A percentile compares a stretch with the other conserved stretches of the same genome.
These are phyloP conservation scores for Gavialis gangeticus DNA, from an alignment of 2,113 vertebrate species.

Conservation along the genomic window DNA sequence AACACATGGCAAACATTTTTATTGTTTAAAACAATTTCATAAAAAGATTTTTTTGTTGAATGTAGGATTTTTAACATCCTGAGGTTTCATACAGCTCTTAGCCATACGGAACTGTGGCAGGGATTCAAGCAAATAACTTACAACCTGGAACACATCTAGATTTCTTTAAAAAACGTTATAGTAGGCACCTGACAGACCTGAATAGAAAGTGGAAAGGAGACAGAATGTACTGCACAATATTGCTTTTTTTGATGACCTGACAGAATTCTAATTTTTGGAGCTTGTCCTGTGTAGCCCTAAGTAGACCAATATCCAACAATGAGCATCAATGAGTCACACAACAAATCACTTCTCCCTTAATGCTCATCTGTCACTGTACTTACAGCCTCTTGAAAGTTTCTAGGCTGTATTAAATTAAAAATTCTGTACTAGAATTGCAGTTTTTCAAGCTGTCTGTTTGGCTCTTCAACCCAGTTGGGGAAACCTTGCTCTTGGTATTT, in stretches of 20 bases:
- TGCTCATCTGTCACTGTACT: not conserved
- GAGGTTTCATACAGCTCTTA: not conserved
- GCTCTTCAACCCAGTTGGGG: not conserved
- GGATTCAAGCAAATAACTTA: not conserved
- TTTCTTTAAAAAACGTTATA: not conserved
- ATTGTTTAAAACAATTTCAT: not conserved
- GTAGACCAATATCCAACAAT: not conserved
- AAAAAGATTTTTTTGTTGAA: not conserved
- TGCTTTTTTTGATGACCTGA: not conserved
- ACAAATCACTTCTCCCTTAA: not conserved
- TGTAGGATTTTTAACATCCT: not conserved
- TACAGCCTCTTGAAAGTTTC: not conserved
- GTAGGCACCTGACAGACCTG: not conserved
- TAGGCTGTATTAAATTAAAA: not conserved
- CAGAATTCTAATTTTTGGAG: not conserved
- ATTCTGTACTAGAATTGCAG: not conserved
- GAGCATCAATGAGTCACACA: not conserved
- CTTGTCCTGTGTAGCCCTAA: not conserved
- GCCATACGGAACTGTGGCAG: not conserved
- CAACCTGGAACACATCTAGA: not conserved
- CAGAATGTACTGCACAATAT: rapidly evolving
- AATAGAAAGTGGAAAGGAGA: not conserved
- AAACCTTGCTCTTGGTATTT: not conserved
- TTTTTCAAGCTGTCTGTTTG: not conserved
- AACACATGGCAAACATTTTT: too few species aligned